These are phyloP conservation scores for Pangasius sanitwongsei DNA, from an alignment of 2,797 vertebrate genomes.

Conservation along the genomic window DNA sequence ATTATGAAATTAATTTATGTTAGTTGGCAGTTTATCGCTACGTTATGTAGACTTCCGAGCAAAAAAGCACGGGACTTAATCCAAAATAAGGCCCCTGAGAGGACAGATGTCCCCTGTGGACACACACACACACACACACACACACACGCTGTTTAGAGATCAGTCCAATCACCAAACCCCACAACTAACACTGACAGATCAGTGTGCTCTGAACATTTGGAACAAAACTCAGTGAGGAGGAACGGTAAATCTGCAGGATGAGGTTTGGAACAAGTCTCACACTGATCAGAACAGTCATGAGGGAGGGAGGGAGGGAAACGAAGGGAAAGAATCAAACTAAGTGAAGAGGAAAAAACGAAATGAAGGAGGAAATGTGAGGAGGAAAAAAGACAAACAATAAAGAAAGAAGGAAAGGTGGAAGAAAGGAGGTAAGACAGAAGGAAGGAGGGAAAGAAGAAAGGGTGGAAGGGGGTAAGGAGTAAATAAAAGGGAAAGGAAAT, in stretches of 20 bases:
- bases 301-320: background rate
- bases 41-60: background rate
- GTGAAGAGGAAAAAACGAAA: background rate
- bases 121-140: background rate
- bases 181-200: background rate
- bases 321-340: background rate
- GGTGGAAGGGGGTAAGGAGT: background rate
- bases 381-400: background rate
- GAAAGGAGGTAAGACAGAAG: background rate
- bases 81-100: background rate
- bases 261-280: slow-evolving; percentile 5
- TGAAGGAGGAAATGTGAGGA: background rate
- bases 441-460: background rate
- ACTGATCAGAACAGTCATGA: slow-evolving; percentile 3
- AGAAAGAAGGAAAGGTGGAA: background rate
- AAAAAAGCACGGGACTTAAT: background rate
- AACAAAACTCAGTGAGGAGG: slow-evolving; percentile 19
- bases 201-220: slow-evolving; percentile 5
- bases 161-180: background rate
- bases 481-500: background rate
- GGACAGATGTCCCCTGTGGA: background rate
- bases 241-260: slow-evolving; percentile 38
- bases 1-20: background rate
- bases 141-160: background rate
- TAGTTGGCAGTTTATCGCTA: background rate